Conservation (phyloP, 2,113 vertebrate species). For the Epinephelus moara region DNA sequence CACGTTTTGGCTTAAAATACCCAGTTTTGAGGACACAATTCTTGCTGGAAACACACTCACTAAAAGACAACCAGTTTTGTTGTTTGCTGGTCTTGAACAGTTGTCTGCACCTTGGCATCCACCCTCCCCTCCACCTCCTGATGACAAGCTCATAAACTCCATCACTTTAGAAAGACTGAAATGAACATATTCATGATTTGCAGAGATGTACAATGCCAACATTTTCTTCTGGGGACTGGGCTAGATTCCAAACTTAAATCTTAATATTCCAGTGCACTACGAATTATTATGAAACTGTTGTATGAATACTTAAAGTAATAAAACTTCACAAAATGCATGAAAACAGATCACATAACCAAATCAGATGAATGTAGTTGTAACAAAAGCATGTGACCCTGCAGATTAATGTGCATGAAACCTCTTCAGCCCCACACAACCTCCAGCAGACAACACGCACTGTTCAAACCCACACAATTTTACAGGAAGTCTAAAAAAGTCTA, state of each 20-base stretch:
- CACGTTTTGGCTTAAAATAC: no score
- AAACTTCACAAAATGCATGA: background rate
- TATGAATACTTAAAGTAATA: background rate
- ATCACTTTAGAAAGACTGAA: no score
- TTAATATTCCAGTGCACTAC: background rate
- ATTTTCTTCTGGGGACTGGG: no score
- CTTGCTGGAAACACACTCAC: no score
- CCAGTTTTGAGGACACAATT: no score
- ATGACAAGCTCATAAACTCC: no score
- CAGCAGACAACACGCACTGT: background rate
- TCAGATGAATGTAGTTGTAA: slow-evolving; percentile 6
- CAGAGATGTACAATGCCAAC: no score
- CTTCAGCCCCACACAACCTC: background rate
- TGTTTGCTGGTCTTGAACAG: no score
- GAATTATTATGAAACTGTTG: background rate
- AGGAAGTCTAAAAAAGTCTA: background rate
- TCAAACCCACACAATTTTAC: background rate
- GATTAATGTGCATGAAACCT: background rate
- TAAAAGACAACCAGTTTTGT: no score
- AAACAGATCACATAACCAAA: background rate
- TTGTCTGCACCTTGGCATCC: no score
- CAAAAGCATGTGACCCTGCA: slow-evolving; percentile 26
- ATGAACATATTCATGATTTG: no score
- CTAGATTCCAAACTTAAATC: background rate
- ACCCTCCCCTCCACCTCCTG: no score